These are phyloP conservation scores for Eidolon dupreanum DNA, from an alignment of 2,797 vertebrate species.

Conservation along the genomic window DNA sequence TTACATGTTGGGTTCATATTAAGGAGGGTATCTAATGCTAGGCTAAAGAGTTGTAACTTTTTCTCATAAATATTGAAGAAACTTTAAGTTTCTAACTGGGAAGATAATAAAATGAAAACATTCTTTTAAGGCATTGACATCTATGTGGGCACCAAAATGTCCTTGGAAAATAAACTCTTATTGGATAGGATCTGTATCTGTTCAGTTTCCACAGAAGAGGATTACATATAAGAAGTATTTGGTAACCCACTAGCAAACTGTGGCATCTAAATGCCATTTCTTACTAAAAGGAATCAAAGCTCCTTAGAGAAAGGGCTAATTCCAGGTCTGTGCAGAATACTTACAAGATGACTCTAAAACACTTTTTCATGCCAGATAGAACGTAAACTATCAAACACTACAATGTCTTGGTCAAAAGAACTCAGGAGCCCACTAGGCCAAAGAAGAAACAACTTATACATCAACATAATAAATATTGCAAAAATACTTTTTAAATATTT, in stretches of 20 bases:
- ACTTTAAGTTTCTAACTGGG: neutral
- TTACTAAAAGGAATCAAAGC: neutral
- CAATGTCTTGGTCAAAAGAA: neutral
- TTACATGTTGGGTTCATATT: neutral
- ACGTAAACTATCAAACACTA: slow-evolving; percentile 6
- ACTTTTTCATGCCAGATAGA: neutral
- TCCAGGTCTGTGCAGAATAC: neutral
- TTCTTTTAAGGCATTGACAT: neutral
- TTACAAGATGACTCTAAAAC: neutral
- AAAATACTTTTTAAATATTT: neutral
- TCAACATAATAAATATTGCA: neutral
- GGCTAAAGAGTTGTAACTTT: slow-evolving; percentile 17
- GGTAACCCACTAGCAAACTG: neutral
- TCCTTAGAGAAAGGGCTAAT: neutral
- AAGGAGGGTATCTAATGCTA: neutral
- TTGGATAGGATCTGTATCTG: neutral
- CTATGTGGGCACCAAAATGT: neutral
- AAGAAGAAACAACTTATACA: neutral
- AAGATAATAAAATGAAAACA: slow-evolving; percentile 16
- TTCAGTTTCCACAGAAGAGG: neutral
- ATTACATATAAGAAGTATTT: neutral
- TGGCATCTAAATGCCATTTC: neutral
- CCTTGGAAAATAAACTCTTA: neutral
- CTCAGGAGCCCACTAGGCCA: neutral
- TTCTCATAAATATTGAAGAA: neutral